Conservation (phyloP, 23 tunicate species). For the Aplidium turbinatum region DNA sequence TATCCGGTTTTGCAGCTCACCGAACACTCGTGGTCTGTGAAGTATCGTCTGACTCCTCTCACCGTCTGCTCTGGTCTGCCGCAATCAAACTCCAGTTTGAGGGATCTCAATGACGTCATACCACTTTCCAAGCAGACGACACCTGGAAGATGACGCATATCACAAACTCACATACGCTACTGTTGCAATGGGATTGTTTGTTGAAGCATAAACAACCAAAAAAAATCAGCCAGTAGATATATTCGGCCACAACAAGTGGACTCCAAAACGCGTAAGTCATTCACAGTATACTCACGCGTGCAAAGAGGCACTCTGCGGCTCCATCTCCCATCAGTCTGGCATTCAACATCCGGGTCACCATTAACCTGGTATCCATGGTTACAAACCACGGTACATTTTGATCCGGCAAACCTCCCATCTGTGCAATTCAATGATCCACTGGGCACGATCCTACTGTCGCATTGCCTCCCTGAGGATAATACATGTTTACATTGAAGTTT, state of each 20-base stretch:
- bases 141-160: no score
- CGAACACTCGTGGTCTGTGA: constrained; percentile 49
- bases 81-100: constrained; percentile 24
- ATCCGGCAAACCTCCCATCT: constrained; percentile 43
- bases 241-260: no score
- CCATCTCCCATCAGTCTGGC: constrained; percentile 53
- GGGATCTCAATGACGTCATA: no score
- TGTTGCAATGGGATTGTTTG: no score
- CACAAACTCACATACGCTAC: no score
- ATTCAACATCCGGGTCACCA: constrained; percentile 20
- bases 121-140: no score
- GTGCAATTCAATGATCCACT: constrained; percentile 53
- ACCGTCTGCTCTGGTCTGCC: not conserved
- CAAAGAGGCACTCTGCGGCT: constrained; percentile 30
- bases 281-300: constrained; percentile 34
- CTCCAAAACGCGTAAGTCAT: no score
- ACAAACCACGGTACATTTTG: constrained; percentile 54
- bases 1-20: constrained; percentile 69
- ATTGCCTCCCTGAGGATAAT: no score
- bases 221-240: no score
- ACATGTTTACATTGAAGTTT: no score
- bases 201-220: no score
- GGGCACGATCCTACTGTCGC: no score
- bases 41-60: constrained; percentile 5
- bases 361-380: constrained; percentile 42